Conservation (phyloP, 1,140 invertebrate genomes). For the Lutraria rhynchaena region DNA sequence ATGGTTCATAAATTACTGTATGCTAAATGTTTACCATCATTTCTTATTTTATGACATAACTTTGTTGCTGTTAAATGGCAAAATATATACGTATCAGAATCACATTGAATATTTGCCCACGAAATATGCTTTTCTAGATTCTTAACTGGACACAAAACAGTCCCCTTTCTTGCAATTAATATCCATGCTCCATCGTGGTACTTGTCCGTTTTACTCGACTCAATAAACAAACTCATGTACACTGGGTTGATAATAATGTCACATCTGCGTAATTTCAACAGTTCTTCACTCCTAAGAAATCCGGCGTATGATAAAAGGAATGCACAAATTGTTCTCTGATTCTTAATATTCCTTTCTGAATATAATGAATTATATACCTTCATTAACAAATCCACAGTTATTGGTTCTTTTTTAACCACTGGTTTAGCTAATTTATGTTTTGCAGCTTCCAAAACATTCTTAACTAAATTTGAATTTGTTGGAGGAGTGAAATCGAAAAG, state of each 20-base stretch:
- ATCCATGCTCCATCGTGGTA: constrained; percentile 36
- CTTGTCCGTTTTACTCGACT: constrained; percentile 35
- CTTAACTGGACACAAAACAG: constrained; percentile 21
- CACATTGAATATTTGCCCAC: not conserved
- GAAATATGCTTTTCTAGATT: constrained; percentile 5
- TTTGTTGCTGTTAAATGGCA: not conserved
- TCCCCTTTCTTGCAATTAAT: constrained; percentile 36
- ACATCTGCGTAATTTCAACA: constrained; percentile 3
- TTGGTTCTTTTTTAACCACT: constrained; percentile 13
- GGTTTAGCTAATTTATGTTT: constrained; percentile 2
- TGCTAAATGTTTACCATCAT: not conserved
- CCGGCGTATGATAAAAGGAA: constrained; percentile 24
- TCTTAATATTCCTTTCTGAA: constrained; percentile 4
- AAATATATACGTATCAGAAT: constrained; percentile 17
- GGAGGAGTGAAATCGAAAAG: not conserved
- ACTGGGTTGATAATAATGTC: not conserved
- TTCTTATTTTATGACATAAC: not conserved
- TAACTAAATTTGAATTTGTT: constrained; percentile 1
- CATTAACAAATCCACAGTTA: not conserved
- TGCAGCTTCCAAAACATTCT: constrained; percentile 1
- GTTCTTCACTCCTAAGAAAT: constrained; percentile 29
- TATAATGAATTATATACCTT: not conserved
- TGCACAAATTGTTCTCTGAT: constrained; percentile 35
- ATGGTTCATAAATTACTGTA: constrained; percentile 3
- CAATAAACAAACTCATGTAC: constrained; percentile 27